Evolutionary conservation across 92 coral and sea anemone genomes (phyloP), one percentile per base, ranked within the genome.

Genomic region (Umimayanthus kanabou): DNA sequence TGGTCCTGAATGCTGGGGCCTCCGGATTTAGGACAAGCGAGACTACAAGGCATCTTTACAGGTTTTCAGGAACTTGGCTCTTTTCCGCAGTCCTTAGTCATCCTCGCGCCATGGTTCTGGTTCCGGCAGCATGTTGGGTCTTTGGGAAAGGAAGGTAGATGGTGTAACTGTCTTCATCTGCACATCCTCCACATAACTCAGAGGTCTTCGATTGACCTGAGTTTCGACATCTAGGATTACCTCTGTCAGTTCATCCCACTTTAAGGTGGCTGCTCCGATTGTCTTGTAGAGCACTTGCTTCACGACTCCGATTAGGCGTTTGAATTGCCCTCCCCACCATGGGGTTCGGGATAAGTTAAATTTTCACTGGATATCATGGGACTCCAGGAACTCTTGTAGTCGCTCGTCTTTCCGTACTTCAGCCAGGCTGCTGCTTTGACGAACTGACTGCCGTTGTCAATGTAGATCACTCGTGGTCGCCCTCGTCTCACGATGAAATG

Each of bases 391-490:
- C 2, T 90, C 92, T 13, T 80, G 87, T 26, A 82, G 11, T 67
- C 50, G 28, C 89, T 91, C 88, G 45, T 82, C 89, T 9, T 39
- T 84, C 40, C 84, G 73, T 40, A 58, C 78, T 33, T 73, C 88
- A 92, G 33, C 94, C 91, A 92, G 53, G 91, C 85, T 40, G 90
- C 90, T 3, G 91, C 93, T 10, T 87, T 84, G 47, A 84, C 87
- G 71, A 92, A 92, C n/a, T 88, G 80, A 69, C 94, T 90, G 37
- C 94, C 92, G 74, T 92, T 92, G 65, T 92, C 94, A 4, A 87
- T 90, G 88, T 92, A 92, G 14, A 92, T 88, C 73, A 89, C 89
- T 25, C 73, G 45, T 14, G 94, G 94, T 22, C 93, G 84, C 14
- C 94, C 94, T 87, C 91, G 76, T 23, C 94, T 87, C 18, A 93